Evolutionary conservation across 2,113 vertebrate genomes (phyloP).

Genomic region (Microtus richardsoni): DNA sequence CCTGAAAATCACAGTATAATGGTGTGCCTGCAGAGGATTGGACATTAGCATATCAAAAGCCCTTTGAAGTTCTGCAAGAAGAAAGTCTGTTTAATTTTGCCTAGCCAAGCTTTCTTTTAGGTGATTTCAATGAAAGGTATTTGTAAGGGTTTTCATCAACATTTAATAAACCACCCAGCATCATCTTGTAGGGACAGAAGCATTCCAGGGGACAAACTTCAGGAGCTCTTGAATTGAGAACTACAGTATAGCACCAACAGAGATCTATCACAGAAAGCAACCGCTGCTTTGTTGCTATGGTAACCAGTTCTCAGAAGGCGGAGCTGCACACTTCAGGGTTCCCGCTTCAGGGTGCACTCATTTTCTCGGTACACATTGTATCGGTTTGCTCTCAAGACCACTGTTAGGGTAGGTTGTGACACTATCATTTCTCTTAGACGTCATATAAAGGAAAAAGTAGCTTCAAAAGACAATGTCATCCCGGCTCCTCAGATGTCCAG

Average conservation of each 20-base stretch:
- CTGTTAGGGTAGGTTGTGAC: not conserved
- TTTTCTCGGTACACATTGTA: not conserved
- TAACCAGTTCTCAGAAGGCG: not conserved
- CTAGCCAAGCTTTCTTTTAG: conserved; percentile 28
- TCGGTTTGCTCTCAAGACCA: not conserved
- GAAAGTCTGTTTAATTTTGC: conserved; percentile 19
- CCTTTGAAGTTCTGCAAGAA: not conserved
- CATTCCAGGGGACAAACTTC: not conserved
- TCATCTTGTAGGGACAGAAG: not conserved
- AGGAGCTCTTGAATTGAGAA: not conserved
- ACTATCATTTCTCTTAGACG: not conserved
- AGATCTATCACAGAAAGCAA: not conserved
- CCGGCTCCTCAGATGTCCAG: not conserved
- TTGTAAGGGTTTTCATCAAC: not conserved
- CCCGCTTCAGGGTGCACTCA: too few species aligned
- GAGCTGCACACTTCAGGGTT: not conserved
- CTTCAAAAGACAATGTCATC: not conserved
- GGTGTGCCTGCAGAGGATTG: not conserved
- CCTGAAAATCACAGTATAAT: not conserved
- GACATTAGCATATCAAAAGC: not conserved
- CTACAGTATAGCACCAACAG: not conserved
- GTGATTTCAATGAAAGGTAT: not conserved
- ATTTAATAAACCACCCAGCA: not conserved
- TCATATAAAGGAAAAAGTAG: not conserved
- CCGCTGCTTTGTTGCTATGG: not conserved